These are phyloP conservation scores for Halocaridina rubra DNA, from an alignment of 2,888 invertebrate species.

Conservation along the genomic window DNA sequence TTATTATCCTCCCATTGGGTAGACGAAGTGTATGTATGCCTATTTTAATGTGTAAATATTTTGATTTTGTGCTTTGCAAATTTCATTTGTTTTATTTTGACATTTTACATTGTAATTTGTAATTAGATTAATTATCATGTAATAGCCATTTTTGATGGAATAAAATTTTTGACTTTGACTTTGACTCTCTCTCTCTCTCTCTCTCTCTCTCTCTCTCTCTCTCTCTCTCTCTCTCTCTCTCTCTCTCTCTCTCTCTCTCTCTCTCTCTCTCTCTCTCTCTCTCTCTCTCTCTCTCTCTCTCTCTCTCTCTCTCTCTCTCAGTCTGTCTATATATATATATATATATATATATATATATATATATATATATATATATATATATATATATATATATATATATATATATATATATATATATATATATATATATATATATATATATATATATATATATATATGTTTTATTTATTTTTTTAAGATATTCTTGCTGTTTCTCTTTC, in stretches of 20 bases:
- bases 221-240: neutral
- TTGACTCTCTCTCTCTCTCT: too few relatives aligned
- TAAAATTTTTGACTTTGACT: too few relatives aligned
- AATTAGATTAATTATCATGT: too few relatives aligned
- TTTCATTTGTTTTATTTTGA: too few relatives aligned
- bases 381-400: neutral
- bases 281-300: neutral
- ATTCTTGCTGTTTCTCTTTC: too few relatives aligned
- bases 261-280: neutral
- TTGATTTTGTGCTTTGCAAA: too few relatives aligned
- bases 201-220: conserved; percentile 1
- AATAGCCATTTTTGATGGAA: too few relatives aligned
- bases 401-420: neutral
- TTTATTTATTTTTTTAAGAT: too few relatives aligned
- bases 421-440: conserved; percentile 6
- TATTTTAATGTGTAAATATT: too few relatives aligned
- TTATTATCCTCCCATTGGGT: too few relatives aligned
- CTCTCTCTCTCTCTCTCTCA: neutral
- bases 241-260: neutral
- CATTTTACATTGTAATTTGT: too few relatives aligned
- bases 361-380: neutral
- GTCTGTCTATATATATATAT: neutral
- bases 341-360: neutral
- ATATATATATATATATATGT: conserved; percentile 1
- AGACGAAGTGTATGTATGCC: too few relatives aligned